Evolutionary conservation across 2,888 invertebrate genomes (phyloP), one percentile per base, ranked within the genome.

Genomic region (Lithophane ornitopus): DNA sequence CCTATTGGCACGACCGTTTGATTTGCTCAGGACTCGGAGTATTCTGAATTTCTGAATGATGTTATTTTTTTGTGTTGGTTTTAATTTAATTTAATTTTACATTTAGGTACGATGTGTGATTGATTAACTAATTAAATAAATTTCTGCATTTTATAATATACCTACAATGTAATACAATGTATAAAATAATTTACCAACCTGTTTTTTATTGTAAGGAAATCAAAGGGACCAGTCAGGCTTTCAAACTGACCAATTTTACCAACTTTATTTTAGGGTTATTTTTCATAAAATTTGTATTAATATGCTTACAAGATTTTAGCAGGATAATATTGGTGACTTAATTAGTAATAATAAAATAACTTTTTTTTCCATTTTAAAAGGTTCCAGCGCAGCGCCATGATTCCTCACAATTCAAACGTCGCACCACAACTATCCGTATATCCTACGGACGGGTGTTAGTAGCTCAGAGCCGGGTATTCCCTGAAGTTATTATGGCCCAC

Each of bases 401-500:
- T 0, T n/a, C 12, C 22, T 28, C 14, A 34, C 2, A 41, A 65
- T 41, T 70, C 58, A 41, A 89, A 87, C n/a, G 16, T 0, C 77
- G 90, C 92, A 91, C 90, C 22, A n/a, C 71, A 54, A 77, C 82
- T 12, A 6, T 34, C 44, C 88, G 92, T 46, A 81, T 66, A 78
- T 3, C 11, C 26, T 70, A 76, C 78, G 73, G 82, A 76, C 88
- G 91, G 92, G 95, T 94, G 95, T 95, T 90, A 93, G 94, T 92
- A 90, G 94, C 92, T 90, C 80, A 85, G 95, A 88, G 94, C 82
- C 92, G 92, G 89, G 93, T 93, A 95, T 95, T 96, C 96, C 96
- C 96, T 91, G 91, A 96, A 95, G 96, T 96, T 95, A 96, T 96
- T 95, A 95, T 92, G 95, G 94, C 93, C 92, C 96, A 96, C 91